A percentile compares a stretch with the other conserved stretches of the same genome.
Conservation (phyloP, 1,140 invertebrate species). For the Temnothorax longispinosus region DNA sequence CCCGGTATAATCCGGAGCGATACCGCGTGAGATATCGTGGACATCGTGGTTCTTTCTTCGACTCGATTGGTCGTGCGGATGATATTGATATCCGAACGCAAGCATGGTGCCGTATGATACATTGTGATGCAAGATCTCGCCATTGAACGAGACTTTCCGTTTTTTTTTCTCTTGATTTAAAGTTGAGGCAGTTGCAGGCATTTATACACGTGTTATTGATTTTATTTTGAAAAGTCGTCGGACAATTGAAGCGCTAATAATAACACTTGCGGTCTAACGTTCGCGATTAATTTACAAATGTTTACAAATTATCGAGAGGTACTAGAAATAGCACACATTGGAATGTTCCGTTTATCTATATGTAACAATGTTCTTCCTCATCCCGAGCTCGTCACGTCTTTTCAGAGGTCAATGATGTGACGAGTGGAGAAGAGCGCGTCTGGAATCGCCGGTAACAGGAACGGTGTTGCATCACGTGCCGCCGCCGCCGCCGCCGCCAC, state of each 20-base stretch:
- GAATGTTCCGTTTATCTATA: not conserved
- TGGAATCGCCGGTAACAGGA: conserved; percentile 12
- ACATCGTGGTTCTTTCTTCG: not conserved
- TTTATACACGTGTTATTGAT: too few species aligned
- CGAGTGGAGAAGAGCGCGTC: not conserved
- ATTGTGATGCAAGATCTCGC: not conserved
- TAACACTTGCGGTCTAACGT: not conserved
- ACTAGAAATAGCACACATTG: not conserved
- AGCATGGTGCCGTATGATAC: not conserved
- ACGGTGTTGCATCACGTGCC: conserved; percentile 11
- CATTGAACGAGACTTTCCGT: not conserved
- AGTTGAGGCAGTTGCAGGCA: too few species aligned
- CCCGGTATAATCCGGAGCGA: not conserved
- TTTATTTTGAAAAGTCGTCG: not conserved
- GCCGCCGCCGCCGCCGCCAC: not conserved
- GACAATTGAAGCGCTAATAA: too few species aligned
- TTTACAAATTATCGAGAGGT: not conserved
- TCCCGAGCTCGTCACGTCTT: not conserved
- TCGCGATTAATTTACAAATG: not conserved
- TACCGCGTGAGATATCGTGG: not conserved
- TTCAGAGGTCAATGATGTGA: not conserved
- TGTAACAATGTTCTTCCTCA: too few species aligned
- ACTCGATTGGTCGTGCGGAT: not conserved
- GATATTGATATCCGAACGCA: not conserved
- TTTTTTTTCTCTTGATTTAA: too few species aligned